phyloP scores from a whole-genome alignment of 2,797 vertebrate species.

The Pseudomugil gertrudae region DNA sequence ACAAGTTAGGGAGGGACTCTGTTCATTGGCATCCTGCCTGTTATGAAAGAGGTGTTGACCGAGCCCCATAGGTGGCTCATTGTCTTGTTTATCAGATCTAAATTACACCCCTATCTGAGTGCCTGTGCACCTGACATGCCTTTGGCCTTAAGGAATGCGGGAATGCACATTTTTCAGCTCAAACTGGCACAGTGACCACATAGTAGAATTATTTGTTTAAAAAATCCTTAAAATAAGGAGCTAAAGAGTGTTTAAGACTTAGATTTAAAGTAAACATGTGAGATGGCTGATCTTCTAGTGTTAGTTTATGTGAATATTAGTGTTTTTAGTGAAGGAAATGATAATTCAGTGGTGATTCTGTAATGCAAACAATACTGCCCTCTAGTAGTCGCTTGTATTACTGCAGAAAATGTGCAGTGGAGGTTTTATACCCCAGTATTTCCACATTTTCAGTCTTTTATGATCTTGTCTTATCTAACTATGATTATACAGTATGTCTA shows the following conservation, averaged over 20 bases:
- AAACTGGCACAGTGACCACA: background rate
- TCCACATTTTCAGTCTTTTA: background rate
- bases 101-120: slow-evolving; percentile 1
- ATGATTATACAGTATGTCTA: background rate
- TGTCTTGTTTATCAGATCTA: slow-evolving; percentile 21
- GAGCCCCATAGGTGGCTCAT: slow-evolving; percentile 16
- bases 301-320: background rate
- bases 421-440: background rate
- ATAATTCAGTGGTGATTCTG: background rate
- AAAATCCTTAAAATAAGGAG: background rate
- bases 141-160: slow-evolving; percentile 7
- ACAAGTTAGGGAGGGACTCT: slow-evolving; percentile 55
- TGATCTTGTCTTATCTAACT: background rate
- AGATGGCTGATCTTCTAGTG: background rate
- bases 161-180: background rate
- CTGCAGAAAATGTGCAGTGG: slow-evolving; percentile 2
- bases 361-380: slow-evolving; percentile 10
- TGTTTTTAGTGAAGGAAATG: background rate
- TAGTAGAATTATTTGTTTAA: background rate
- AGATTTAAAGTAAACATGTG: background rate
- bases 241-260: background rate
- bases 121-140: slow-evolving; percentile 3
- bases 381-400: slow-evolving; percentile 14
- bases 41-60: slow-evolving; percentile 48
- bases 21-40: slow-evolving; percentile 15